Conservation (phyloP, 2,113 vertebrate species). For the Todiramphus chloris region DNA sequence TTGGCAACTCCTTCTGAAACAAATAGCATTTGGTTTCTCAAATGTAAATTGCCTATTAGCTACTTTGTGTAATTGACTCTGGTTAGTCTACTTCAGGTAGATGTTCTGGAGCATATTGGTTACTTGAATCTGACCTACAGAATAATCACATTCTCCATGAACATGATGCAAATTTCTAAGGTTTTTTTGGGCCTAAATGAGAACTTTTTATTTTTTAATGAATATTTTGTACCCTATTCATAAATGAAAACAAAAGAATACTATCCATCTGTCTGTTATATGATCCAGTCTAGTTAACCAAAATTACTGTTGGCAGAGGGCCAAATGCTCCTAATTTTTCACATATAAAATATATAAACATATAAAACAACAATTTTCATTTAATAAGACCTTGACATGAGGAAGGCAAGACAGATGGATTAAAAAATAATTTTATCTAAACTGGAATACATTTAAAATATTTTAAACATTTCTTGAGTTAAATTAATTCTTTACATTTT, state of each 20-base stretch:
- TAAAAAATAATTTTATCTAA: background rate
- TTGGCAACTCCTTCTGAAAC: background rate
- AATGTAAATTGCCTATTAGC: background rate
- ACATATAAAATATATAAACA: background rate
- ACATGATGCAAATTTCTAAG: background rate
- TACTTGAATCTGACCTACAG: background rate
- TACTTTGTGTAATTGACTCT: background rate
- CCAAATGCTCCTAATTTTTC: background rate
- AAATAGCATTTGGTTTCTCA: background rate
- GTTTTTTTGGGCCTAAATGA: background rate
- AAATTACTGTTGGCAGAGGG: background rate
- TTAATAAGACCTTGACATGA: background rate
- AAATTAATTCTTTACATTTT: background rate
- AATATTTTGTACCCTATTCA: background rate
- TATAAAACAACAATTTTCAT: background rate
- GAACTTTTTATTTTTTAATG: background rate
- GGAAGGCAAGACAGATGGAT: background rate
- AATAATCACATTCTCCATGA: background rate
- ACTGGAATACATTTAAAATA: background rate
- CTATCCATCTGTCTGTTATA: background rate
- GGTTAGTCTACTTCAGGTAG: constrained; percentile 19
- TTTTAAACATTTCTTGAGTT: background rate
- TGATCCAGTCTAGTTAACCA: background rate
- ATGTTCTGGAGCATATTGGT: background rate
- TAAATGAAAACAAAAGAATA: background rate